Percentiles rank a stretch among this genome's conserved stretches.
Evolutionary conservation across 1,140 invertebrate species (phyloP).

Genomic region (Drosophila trapezifrons): DNA sequence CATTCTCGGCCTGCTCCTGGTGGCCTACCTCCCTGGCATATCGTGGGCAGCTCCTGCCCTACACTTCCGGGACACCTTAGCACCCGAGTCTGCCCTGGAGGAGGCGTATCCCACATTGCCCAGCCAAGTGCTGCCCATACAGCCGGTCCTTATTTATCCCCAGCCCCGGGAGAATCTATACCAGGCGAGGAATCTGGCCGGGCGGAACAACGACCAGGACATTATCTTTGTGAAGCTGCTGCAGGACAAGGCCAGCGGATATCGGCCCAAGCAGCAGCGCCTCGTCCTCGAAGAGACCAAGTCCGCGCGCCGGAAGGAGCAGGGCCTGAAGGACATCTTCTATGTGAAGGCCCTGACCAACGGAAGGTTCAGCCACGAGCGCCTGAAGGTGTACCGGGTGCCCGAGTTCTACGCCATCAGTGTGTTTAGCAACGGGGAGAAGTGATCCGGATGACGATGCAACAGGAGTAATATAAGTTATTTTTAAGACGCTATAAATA

Average conservation of each 20-base stretch:
- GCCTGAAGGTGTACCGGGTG: slow-evolving; percentile 74
- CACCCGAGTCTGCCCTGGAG: slow-evolving; percentile 19
- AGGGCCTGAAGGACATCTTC: slow-evolving; percentile 73
- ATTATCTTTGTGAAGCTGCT: slow-evolving; percentile 76
- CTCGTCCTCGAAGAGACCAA: slow-evolving; percentile 40
- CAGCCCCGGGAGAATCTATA: slow-evolving; percentile 47
- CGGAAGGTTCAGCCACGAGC: slow-evolving; percentile 74
- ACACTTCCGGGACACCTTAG: slow-evolving; percentile 10
- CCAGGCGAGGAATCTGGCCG: slow-evolving; percentile 58
- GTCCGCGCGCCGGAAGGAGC: slow-evolving; percentile 40
- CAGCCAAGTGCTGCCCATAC: slow-evolving; percentile 69
- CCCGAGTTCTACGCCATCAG: slow-evolving; percentile 81
- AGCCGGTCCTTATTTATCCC: slow-evolving; percentile 74
- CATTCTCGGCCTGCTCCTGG: background rate
- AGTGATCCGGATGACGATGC: slow-evolving; percentile 21
- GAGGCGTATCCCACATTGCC: slow-evolving; percentile 58
- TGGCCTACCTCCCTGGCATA: slow-evolving; percentile 12
- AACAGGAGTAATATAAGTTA: slow-evolving; percentile 61
- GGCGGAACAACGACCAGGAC: slow-evolving; percentile 53
- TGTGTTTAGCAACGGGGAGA: slow-evolving; percentile 68
- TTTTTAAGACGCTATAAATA: slow-evolving; percentile 75
- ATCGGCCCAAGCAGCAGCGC: slow-evolving; percentile 68
- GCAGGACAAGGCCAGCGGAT: slow-evolving; percentile 57
- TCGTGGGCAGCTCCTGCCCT: slow-evolving; percentile 44
- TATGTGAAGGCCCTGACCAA: slow-evolving; percentile 75